Conservation (phyloP, 2,888 invertebrate species). For the Drosophila villosipedis region DNA sequence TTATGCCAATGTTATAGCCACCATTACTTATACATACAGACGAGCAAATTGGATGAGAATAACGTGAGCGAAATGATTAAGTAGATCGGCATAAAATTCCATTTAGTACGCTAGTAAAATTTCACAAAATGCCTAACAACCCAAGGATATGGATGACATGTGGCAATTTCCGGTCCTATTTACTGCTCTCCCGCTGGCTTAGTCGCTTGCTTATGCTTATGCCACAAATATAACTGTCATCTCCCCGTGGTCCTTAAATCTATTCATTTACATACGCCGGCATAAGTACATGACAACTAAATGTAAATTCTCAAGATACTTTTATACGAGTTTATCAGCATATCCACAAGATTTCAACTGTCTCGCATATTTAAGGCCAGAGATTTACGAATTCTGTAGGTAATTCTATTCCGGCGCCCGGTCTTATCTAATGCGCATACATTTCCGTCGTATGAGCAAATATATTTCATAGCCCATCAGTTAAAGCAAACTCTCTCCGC, state of each 20-base stretch:
- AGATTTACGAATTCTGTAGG: constrained; percentile 13
- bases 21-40: constrained; percentile 3
- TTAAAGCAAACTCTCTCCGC: constrained; percentile 38
- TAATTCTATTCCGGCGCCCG: constrained; percentile 8
- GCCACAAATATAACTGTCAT: constrained; percentile 38
- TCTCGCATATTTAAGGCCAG: constrained; percentile 12
- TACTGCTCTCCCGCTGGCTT: neutral
- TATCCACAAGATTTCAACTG: constrained; percentile 19
- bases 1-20: neutral
- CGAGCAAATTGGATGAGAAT: constrained; percentile 29
- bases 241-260: constrained; percentile 42
- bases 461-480: constrained; percentile 58
- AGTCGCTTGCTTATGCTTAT: neutral
- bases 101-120: constrained; percentile 38
- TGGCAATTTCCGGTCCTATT: constrained; percentile 26
- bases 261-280: constrained; percentile 42
- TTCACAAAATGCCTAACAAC: constrained; percentile 31
- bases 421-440: constrained; percentile 47
- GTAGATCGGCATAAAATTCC: constrained; percentile 9
- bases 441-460: constrained; percentile 27
- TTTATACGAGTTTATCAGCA: constrained; percentile 19
- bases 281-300: constrained; percentile 31
- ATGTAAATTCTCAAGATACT: constrained; percentile 23
- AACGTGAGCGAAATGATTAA: constrained; percentile 43
- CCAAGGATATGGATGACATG: constrained; percentile 27